Evolutionary conservation across 2,113 vertebrate genomes (phyloP).

Genomic region (Nansenia antarctica): DNA sequence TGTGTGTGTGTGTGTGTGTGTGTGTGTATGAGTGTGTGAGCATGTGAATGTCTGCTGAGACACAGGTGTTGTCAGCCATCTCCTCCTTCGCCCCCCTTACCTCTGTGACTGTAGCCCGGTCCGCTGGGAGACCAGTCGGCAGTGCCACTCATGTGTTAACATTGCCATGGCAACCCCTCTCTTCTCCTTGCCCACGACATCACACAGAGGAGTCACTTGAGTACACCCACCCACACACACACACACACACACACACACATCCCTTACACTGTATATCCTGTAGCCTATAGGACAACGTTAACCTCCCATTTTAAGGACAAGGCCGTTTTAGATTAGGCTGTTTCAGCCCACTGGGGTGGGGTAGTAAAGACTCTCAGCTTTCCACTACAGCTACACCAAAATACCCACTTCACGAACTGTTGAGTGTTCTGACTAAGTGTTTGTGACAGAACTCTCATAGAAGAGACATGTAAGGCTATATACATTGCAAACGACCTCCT

Average conservation of each 20-base stretch:
- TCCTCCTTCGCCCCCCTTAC: constrained; percentile 46
- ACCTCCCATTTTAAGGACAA: constrained; percentile 60
- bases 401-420: constrained; percentile 1
- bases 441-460: constrained; percentile 15
- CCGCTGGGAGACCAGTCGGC: constrained; percentile 74
- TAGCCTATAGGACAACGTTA: constrained; percentile 59
- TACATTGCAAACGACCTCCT: constrained; percentile 25
- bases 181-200: constrained; percentile 72
- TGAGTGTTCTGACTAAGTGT: neutral
- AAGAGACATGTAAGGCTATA: constrained; percentile 26
- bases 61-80: constrained; percentile 68
- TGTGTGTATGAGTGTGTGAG: constrained; percentile 28
- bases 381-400: neutral
- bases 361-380: constrained; percentile 29
- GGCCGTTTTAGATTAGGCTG: constrained; percentile 49
- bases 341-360: constrained; percentile 50
- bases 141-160: constrained; percentile 82
- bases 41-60: constrained; percentile 60
- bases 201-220: constrained; percentile 59
- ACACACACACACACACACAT: constrained; percentile 27
- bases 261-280: constrained; percentile 20
- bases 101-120: constrained; percentile 70
- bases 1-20: constrained; percentile 7
- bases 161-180: constrained; percentile 80
- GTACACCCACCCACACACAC: constrained; percentile 54